phyloP scores from a whole-genome alignment of 2,888 invertebrate species.

The Lapara coniferarum region DNA sequence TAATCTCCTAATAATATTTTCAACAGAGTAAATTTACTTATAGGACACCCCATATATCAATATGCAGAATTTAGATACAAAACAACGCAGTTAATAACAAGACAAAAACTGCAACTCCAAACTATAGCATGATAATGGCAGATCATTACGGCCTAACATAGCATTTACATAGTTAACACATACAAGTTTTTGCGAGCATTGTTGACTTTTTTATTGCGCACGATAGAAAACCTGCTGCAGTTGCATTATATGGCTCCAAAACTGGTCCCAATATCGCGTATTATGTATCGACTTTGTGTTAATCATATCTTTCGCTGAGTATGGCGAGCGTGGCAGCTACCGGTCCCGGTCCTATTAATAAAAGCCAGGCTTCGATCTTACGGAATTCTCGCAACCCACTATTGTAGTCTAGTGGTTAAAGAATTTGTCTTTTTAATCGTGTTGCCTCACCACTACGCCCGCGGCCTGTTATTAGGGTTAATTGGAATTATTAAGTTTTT shows the following conservation, averaged over 20 bases:
- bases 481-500: constrained; percentile 82
- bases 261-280: constrained; percentile 81
- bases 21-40: too few relatives aligned
- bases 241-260: constrained; percentile 70
- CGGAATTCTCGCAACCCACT: constrained; percentile 77
- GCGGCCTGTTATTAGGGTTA: constrained; percentile 81
- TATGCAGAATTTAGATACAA: too few relatives aligned
- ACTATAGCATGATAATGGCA: constrained; percentile 25
- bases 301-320: constrained; percentile 80
- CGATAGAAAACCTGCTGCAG: constrained; percentile 69
- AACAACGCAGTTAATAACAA: not conserved
- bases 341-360: constrained; percentile 81
- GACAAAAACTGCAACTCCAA: not conserved
- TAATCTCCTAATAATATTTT: too few relatives aligned
- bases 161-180: constrained; percentile 38
- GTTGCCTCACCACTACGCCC: constrained; percentile 67
- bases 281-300: constrained; percentile 81
- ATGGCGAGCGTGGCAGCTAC: constrained; percentile 74
- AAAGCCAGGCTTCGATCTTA: constrained; percentile 63
- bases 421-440: constrained; percentile 83
- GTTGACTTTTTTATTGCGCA: constrained; percentile 55
- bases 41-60: too few relatives aligned
- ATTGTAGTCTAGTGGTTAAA: constrained; percentile 78
- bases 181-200: constrained; percentile 53
- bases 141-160: constrained; percentile 24